Conservation (phyloP, 2,797 vertebrate genomes). For the Halcyon chelicuti region DNA sequence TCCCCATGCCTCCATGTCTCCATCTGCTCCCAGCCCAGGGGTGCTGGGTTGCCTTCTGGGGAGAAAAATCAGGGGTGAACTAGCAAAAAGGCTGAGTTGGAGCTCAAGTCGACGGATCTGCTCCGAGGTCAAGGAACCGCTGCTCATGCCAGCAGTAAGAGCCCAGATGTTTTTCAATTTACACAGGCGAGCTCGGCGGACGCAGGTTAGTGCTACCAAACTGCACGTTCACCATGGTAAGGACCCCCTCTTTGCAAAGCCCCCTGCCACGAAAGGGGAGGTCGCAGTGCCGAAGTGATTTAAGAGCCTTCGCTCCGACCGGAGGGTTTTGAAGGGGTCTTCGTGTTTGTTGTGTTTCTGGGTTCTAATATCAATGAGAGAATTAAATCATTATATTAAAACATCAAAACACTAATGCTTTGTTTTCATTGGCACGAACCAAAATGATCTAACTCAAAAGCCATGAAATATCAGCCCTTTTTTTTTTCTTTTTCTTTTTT, state of each 20-base stretch:
- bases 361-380: conserved; percentile 80
- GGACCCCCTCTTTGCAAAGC: conserved; percentile 57
- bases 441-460: conserved; percentile 83
- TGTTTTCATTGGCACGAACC: conserved; percentile 81
- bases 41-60: neutral
- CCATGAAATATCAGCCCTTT: conserved; percentile 78
- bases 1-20: neutral
- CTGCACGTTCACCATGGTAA: conserved; percentile 17
- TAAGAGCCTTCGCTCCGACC: conserved; percentile 56
- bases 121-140: conserved; percentile 72
- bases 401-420: conserved; percentile 82
- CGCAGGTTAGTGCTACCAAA: conserved; percentile 68
- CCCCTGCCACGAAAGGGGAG: conserved; percentile 47
- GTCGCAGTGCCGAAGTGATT: conserved; percentile 70
- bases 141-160: conserved; percentile 72
- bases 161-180: conserved; percentile 80
- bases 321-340: conserved; percentile 76
- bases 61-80: conserved; percentile 48
- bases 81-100: conserved; percentile 24
- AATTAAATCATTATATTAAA: conserved; percentile 85
- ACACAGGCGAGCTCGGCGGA: conserved; percentile 61
- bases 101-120: conserved; percentile 55
- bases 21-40: neutral
- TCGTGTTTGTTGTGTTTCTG: conserved; percentile 77
- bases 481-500: neutral